These are phyloP conservation scores for Serilophus lunatus DNA, from an alignment of 2,113 vertebrate genomes.

Conservation along the genomic window DNA sequence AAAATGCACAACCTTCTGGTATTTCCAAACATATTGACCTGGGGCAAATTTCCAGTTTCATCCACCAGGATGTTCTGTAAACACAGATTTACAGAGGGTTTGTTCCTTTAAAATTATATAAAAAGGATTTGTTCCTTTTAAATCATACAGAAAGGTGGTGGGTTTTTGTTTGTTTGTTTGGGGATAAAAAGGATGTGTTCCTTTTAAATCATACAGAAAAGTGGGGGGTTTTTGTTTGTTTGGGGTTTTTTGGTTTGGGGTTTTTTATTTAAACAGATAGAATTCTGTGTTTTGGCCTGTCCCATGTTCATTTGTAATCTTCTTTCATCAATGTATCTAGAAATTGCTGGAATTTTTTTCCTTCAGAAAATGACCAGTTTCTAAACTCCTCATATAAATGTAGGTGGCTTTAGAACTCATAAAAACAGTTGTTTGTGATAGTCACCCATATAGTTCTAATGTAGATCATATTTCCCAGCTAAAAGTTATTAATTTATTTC, in stretches of 20 bases:
- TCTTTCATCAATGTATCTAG: neutral
- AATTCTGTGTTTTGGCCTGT: neutral
- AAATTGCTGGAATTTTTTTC: neutral
- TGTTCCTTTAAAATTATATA: neutral
- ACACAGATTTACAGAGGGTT: neutral
- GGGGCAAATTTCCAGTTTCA: neutral
- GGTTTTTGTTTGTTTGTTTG: too few species aligned
- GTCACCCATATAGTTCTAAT: neutral
- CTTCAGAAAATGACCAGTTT: neutral
- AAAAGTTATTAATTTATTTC: neutral
- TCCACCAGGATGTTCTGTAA: neutral
- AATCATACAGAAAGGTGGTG: neutral
- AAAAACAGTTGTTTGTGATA: neutral
- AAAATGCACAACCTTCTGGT: slow-evolving; percentile 24
- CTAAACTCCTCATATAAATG: neutral
- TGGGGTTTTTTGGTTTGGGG: too few species aligned
- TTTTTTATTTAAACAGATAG: neutral
- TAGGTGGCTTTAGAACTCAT: neutral
- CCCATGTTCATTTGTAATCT: neutral
- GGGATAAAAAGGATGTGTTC: neutral
- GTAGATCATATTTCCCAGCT: neutral
- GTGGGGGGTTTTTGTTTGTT: too few species aligned
- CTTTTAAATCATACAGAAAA: neutral
- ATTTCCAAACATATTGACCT: neutral
- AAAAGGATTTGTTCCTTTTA: neutral